Evolutionary conservation across 23 tunicate genomes (phyloP).

Genomic region (Halocynthia roretzi): DNA sequence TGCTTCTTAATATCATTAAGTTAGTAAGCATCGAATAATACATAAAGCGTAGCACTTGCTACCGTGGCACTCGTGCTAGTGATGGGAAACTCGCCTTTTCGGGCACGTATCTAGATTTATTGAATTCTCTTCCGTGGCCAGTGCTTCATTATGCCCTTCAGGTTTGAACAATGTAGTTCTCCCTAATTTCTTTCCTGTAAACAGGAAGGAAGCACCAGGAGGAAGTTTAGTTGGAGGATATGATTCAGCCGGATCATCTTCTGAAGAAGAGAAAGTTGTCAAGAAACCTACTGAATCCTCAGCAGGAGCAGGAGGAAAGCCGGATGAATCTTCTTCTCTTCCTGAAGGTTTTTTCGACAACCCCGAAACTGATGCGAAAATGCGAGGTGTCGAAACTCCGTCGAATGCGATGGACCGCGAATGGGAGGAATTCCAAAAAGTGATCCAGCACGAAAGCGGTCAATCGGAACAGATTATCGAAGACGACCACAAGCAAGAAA

Average conservation of each 20-base stretch:
- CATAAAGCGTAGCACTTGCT: too few relatives aligned
- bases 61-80: too few relatives aligned
- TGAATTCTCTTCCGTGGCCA: too few relatives aligned
- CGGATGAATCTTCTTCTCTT: conserved; percentile 10
- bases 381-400: conserved; percentile 97
- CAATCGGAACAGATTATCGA: conserved; percentile 89
- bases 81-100: too few relatives aligned
- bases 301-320: conserved; percentile 16
- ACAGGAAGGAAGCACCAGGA: conserved; percentile 11
- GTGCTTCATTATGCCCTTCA: too few relatives aligned
- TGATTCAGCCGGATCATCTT: not conserved
- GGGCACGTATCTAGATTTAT: too few relatives aligned
- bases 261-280: conserved; percentile 14
- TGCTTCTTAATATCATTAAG: too few relatives aligned
- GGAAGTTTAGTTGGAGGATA: conserved; percentile 14
- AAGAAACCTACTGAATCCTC: not conserved
- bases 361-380: conserved; percentile 80
- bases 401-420: conserved; percentile 92
- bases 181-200: too few relatives aligned
- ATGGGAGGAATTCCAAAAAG: conserved; percentile 81
- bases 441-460: conserved; percentile 65
- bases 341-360: conserved; percentile 96
- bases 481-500: conserved; percentile 80
- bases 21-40: too few relatives aligned
- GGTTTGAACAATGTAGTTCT: too few relatives aligned